These are phyloP conservation scores for Tetramorium simillimum DNA, from an alignment of 1,140 invertebrate species.

Conservation along the genomic window DNA sequence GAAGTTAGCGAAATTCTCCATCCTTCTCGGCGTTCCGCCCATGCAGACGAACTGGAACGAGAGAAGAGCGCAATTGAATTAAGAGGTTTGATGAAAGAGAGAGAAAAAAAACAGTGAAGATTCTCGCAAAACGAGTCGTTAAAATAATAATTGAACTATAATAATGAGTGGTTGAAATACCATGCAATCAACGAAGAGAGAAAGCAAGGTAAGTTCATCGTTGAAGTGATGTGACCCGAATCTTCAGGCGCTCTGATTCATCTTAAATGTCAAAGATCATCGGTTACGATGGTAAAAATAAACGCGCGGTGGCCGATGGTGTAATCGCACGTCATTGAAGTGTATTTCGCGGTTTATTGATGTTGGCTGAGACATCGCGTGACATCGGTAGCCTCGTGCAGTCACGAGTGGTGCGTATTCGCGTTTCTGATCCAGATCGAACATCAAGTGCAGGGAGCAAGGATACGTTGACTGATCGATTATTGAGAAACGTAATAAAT, in stretches of 20 bases:
- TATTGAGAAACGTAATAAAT: conserved; percentile 35
- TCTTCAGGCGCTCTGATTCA: neutral
- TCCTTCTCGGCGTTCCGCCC: conserved; percentile 97
- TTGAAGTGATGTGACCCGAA: conserved; percentile 9
- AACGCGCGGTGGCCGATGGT: conserved; percentile 3
- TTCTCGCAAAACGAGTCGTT: neutral
- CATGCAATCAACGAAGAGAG: neutral
- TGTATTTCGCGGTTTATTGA: conserved; percentile 16
- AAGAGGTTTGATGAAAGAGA: neutral
- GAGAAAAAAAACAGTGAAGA: neutral
- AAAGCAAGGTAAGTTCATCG: neutral
- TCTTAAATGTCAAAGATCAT: conserved; percentile 44
- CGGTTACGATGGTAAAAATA: conserved; percentile 28
- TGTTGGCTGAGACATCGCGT: conserved; percentile 20
- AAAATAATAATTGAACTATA: neutral
- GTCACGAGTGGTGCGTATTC: neutral
- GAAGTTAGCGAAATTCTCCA: conserved; percentile 96
- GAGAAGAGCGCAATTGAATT: neutral
- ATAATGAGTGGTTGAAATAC: neutral
- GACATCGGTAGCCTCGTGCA: neutral
- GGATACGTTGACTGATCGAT: conserved; percentile 13
- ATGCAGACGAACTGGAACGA: conserved; percentile 97
- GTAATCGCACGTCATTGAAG: conserved; percentile 29
- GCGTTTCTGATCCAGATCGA: neutral
- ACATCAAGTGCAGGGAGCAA: neutral